A percentile compares a stretch with the other conserved stretches of the same genome.
phyloP scores from a whole-genome alignment of 2,113 vertebrate species.

The Sylvia atricapilla region DNA sequence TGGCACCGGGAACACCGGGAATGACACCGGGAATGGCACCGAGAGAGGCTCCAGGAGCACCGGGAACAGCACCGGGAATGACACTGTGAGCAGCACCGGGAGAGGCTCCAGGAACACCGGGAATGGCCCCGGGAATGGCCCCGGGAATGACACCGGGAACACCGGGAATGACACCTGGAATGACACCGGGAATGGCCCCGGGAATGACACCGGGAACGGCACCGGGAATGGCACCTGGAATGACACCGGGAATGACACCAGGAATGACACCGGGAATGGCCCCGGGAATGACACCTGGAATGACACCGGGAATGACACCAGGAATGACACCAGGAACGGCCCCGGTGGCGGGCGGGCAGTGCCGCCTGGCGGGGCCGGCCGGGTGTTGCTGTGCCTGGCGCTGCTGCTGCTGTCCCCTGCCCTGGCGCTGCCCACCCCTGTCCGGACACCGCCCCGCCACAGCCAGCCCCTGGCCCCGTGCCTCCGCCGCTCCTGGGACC shows the following conservation, averaged over 20 bases:
- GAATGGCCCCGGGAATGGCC: background rate
- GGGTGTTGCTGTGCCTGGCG: background rate
- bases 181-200: fast-evolving
- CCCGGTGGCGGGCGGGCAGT: background rate
- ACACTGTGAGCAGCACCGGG: no score
- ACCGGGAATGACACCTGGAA: background rate
- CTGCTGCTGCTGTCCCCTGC: background rate
- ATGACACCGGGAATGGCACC: no score
- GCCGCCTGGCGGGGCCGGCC: background rate
- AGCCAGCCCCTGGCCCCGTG: fast-evolving
- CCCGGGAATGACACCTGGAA: background rate
- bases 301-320: background rate
- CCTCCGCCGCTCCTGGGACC: background rate
- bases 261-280: background rate
- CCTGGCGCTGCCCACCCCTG: background rate
- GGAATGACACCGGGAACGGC: background rate
- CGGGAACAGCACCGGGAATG: no score
- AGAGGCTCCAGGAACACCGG: no score
- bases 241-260: background rate
- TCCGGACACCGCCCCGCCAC: background rate
- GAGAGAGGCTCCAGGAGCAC: background rate
- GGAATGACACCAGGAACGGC: no score
- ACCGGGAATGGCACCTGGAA: no score
- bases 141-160: background rate
- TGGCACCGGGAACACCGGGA: background rate